Percentiles rank a stretch among this genome's conserved stretches.
Evolutionary conservation across 2,113 vertebrate species (phyloP).

Genomic region (Eulemur macaco): DNA sequence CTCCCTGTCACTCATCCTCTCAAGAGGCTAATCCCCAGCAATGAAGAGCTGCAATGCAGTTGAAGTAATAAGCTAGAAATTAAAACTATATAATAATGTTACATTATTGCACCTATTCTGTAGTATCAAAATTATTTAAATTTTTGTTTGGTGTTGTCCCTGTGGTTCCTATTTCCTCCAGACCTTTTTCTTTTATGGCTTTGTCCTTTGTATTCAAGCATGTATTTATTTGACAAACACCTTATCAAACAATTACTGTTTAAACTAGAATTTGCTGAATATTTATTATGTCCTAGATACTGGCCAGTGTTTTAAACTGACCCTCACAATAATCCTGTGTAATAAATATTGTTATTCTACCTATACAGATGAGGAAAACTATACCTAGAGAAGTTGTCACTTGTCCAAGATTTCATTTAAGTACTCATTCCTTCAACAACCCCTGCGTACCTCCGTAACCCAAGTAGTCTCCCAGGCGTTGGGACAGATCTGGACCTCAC

Average conservation of each 20-base stretch:
- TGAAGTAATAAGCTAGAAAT: neutral
- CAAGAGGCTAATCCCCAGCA: slow-evolving; percentile 2
- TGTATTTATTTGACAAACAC: slow-evolving; percentile 15
- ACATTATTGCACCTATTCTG: neutral
- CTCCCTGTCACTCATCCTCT: neutral
- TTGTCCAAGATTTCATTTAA: neutral
- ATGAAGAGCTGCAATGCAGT: neutral
- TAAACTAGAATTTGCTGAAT: neutral
- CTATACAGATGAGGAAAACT: neutral
- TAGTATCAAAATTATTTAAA: neutral
- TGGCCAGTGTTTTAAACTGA: neutral
- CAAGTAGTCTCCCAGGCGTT: neutral
- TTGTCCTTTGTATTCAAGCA: slow-evolving; percentile 9
- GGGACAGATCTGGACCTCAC: neutral
- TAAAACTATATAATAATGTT: neutral
- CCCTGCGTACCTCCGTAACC: neutral
- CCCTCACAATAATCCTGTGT: neutral
- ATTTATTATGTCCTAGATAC: neutral
- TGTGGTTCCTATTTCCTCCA: neutral
- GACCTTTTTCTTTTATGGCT: neutral
- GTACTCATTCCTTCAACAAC: neutral
- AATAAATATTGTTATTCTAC: neutral
- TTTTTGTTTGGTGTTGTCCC: neutral
- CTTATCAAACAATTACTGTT: neutral
- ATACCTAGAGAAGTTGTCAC: neutral